phyloP scores from a whole-genome alignment of 2,113 vertebrate species.

The Vireo altiloquus region DNA sequence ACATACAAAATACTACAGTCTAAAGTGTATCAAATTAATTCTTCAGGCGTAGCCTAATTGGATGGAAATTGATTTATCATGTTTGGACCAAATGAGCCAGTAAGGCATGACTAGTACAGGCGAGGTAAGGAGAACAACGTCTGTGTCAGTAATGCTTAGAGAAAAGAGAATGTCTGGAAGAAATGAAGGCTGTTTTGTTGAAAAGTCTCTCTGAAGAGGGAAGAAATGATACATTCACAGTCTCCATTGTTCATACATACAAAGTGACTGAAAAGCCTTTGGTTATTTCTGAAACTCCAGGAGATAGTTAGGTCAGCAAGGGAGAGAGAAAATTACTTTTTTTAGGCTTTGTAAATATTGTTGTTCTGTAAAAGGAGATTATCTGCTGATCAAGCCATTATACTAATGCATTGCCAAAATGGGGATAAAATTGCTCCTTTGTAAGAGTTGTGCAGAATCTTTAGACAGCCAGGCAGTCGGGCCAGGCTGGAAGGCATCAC shows the following conservation, averaged over 20 bases:
- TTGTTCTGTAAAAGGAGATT: not conserved
- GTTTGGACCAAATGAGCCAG: slow-evolving; percentile 63
- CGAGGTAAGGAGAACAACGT: not conserved
- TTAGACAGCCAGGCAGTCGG: not conserved
- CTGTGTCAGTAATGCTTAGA: not conserved
- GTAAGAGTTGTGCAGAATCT: not conserved
- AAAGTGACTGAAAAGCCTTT: slow-evolving; percentile 7
- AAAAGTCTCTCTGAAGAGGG: not conserved
- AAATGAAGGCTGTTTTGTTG: not conserved
- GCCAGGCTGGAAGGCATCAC: not conserved
- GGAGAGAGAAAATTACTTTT: not conserved
- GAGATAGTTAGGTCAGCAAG: not conserved
- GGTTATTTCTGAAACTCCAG: not conserved
- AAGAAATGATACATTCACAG: not conserved
- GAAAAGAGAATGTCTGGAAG: not conserved
- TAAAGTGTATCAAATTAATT: slow-evolving; percentile 66
- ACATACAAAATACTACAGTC: slow-evolving; percentile 49
- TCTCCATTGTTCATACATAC: not conserved
- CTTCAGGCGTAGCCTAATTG: slow-evolving; percentile 62
- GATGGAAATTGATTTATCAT: slow-evolving; percentile 69
- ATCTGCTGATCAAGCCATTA: not conserved
- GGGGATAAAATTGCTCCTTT: not conserved
- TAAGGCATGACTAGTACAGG: slow-evolving; percentile 31
- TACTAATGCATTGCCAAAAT: not conserved
- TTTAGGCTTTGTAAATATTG: slow-evolving; percentile 31